Evolutionary conservation across 2,888 invertebrate species (phyloP).

Genomic region (Steinernema hermaphroditum): DNA sequence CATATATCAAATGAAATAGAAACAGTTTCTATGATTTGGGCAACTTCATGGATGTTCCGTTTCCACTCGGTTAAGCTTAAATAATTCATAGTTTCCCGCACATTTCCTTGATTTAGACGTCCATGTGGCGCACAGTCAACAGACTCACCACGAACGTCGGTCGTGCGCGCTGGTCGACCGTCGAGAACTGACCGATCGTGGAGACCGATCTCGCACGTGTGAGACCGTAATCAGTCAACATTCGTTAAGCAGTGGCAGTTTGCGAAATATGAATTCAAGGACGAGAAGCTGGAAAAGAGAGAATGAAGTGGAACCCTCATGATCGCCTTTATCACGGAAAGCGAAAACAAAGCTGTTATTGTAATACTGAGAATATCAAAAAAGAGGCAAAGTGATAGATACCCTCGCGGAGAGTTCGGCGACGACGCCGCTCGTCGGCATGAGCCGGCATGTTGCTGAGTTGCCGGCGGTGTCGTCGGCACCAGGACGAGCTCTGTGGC

Average conservation of each 20-base stretch:
- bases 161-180: background rate
- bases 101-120: too few relatives aligned
- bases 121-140: too few relatives aligned
- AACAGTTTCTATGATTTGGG: too few relatives aligned
- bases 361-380: slow-evolving; percentile 15
- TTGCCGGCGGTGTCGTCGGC: slow-evolving; percentile 9
- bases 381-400: background rate
- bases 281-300: background rate
- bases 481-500: background rate
- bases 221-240: slow-evolving; percentile 16
- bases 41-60: too few relatives aligned
- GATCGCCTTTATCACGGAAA: slow-evolving; percentile 7
- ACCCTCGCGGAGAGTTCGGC: background rate
- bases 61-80: too few relatives aligned
- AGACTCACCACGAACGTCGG: slow-evolving; percentile 23
- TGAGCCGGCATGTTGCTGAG: background rate
- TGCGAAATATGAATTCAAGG: background rate
- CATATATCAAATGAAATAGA: too few relatives aligned
- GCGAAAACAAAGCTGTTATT: slow-evolving; percentile 20
- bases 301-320: background rate
- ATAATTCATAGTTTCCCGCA: too few relatives aligned
- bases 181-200: slow-evolving; percentile 9
- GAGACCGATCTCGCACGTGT: slow-evolving; percentile 18
- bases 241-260: background rate
- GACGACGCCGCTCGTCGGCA: background rate